phyloP scores from a whole-genome alignment of 2,797 vertebrate genomes.

The Sparus aurata region DNA sequence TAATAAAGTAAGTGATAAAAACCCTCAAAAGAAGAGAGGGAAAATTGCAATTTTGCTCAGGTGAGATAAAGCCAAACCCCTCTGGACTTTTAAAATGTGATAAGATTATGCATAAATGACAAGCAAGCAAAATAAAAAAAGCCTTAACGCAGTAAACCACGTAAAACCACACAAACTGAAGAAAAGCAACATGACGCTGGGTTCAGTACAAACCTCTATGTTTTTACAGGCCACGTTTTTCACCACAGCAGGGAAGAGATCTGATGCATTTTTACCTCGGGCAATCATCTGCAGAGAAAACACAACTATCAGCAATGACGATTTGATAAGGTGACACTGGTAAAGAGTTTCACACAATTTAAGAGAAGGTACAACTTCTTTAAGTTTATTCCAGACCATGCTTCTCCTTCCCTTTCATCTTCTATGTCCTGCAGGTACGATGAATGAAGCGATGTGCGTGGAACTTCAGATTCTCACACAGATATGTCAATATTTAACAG shows the following conservation, averaged over 20 bases:
- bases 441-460: constrained; percentile 60
- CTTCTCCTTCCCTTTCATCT: constrained; percentile 33
- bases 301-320: not conserved
- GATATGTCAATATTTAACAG: constrained; percentile 83
- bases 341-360: constrained; percentile 5
- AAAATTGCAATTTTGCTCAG: constrained; percentile 43
- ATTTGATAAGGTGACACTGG: constrained; percentile 24
- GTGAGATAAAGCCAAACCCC: constrained; percentile 44
- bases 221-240: constrained; percentile 99
- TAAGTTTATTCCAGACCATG: constrained; percentile 29
- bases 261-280: constrained; percentile 95
- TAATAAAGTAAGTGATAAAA: constrained; percentile 38
- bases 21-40: constrained; percentile 5
- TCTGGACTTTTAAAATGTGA: constrained; percentile 10
- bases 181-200: not conserved
- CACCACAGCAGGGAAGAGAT: constrained; percentile 97
- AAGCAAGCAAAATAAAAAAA: constrained; percentile 17
- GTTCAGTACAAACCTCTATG: constrained; percentile 91
- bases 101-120: constrained; percentile 21
- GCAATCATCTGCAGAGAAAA: constrained; percentile 93
- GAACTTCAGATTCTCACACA: constrained; percentile 75
- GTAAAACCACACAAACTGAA: not conserved
- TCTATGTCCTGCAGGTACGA: constrained; percentile 48
- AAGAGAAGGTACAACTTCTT: not conserved
- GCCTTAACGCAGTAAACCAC: not conserved